Evolutionary conservation across 2,797 vertebrate species (phyloP), one percentile per base, ranked within the genome.

Genomic region (Helarctos malayanus): DNA sequence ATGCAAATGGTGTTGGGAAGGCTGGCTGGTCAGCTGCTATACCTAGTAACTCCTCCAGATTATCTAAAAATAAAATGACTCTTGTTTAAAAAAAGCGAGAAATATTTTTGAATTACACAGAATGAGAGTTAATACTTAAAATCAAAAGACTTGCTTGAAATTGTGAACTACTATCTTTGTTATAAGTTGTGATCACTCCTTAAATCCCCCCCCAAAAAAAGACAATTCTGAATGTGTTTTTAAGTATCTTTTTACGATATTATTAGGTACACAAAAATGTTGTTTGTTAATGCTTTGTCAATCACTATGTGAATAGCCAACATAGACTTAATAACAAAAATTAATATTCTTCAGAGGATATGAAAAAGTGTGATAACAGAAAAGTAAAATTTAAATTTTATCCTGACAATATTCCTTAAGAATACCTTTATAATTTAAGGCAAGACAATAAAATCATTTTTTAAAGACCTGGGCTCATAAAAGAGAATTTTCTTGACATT

Each of bases 221-320:
- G 4, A 41, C 5, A 95, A 83, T 92, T 96, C 47, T 94, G 52
- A 95, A 97, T 97, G 75, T 73, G n/a, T 76, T 98, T 96, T 98
- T 94, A 98, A 96, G 41, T 87, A 21, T 47, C 18, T 96, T 83
- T 92, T 57, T 96, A 82, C 79, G 49, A 89, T 88, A 97, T 82
- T 97, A 88, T 94, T 90, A 84, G 49, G 97, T 90, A 97, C 83
- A 98, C 92, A 98, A 94, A 65, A 98, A 97, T 65, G 75, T 92
- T 85, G 95, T 98, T 97, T 98, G 97, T 97, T 98, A 98, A 97
- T 81, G 94, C 80, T 97, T 94, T 97, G 94, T 97, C 95, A 98
- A 54, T 85, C 8, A 57, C 49, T 96, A 81, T 92, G 81, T 98
- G 97, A 98, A 94, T 98, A 97, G 98, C 27, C 98, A 91, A 83